Conservation (phyloP, 2,113 vertebrate species). For the Sisor rabdophorus region DNA sequence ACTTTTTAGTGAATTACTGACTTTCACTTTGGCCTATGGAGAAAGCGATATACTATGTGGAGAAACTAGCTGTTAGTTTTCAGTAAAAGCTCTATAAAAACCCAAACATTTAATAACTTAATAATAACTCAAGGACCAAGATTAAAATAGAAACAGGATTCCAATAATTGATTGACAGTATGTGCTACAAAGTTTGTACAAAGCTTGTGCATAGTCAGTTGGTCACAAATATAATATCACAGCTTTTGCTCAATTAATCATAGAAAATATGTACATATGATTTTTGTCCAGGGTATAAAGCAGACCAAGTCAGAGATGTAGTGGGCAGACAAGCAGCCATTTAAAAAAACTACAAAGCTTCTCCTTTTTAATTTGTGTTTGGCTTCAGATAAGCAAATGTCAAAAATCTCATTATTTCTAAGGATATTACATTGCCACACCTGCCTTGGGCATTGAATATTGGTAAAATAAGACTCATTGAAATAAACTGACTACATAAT, state of each 20-base stretch:
- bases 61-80: background rate
- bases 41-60: too few relatives aligned
- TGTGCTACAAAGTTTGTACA: too few relatives aligned
- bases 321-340: background rate
- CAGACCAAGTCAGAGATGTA: background rate
- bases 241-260: background rate
- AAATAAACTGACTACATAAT: background rate
- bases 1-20: background rate
- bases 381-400: background rate
- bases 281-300: background rate
- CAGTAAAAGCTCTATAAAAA: background rate
- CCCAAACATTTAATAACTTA: too few relatives aligned
- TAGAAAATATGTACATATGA: background rate
- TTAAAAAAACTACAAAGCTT: background rate
- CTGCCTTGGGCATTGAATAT: background rate
- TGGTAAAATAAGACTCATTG: background rate
- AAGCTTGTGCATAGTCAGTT: too few relatives aligned
- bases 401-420: background rate
- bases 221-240: background rate
- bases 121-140: too few relatives aligned
- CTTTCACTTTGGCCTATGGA: background rate
- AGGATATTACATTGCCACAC: background rate
- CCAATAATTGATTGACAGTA: too few relatives aligned
- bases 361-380: constrained; percentile 2
- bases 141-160: too few relatives aligned